Evolutionary conservation across 2,797 vertebrate genomes (phyloP).

Genomic region (Megaceryle alcyon): DNA sequence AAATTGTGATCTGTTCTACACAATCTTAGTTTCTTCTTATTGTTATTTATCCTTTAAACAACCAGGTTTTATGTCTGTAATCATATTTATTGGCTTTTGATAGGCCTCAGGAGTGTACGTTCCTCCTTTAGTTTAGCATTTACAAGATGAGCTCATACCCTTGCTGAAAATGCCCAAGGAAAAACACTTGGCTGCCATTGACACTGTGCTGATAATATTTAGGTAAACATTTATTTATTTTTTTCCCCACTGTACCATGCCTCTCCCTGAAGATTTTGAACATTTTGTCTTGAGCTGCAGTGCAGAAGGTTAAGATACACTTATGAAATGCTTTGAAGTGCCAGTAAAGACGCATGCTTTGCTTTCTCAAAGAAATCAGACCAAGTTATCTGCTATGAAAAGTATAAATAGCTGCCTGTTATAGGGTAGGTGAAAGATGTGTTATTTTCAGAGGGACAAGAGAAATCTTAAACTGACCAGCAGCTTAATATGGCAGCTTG

Average conservation of each 20-base stretch:
- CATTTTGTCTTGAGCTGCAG: not conserved
- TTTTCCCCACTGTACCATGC: not conserved
- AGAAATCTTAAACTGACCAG: conserved; percentile 24
- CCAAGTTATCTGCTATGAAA: not conserved
- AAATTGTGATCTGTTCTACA: not conserved
- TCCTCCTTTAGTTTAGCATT: conserved; percentile 23
- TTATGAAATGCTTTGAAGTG: not conserved
- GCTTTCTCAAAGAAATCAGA: not conserved
- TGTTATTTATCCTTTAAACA: not conserved
- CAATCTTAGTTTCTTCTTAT: not conserved
- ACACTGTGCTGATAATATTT: not conserved
- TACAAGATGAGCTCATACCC: not conserved
- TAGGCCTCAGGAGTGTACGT: not conserved
- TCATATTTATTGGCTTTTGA: not conserved
- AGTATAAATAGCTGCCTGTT: not conserved
- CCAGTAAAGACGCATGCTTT: not conserved
- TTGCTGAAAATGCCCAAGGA: not conserved
- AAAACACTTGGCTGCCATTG: not conserved
- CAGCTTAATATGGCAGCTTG: not conserved
- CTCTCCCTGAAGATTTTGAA: not conserved
- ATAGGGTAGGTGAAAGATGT: not conserved
- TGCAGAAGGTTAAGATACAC: not conserved
- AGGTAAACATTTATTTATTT: not conserved
- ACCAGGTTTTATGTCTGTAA: not conserved
- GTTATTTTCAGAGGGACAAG: conserved; percentile 12